Percentiles rank a stretch among this genome's conserved stretches.
These are phyloP conservation scores for Aporrectodea caliginosa DNA, from an alignment of 1,140 invertebrate species.

Conservation along the genomic window DNA sequence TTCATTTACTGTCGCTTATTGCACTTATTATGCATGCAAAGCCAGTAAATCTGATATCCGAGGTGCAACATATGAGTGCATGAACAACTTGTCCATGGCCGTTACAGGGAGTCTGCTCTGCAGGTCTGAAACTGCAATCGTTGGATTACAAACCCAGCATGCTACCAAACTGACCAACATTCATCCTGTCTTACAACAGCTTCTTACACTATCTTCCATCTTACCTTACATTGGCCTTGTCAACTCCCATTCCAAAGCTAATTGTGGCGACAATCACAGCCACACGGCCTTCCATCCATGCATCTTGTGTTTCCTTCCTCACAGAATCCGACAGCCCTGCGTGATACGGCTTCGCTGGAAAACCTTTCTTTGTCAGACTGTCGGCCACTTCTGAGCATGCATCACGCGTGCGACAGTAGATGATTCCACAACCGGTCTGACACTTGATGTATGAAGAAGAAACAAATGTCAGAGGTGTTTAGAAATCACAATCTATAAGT, in stretches of 20 bases:
- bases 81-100: background rate
- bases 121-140: background rate
- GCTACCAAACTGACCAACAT: background rate
- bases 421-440: constrained; percentile 69
- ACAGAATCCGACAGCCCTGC: constrained; percentile 59
- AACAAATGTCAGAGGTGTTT: no score
- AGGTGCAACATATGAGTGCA: background rate
- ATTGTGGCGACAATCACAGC: constrained; percentile 64
- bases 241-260: constrained; percentile 74
- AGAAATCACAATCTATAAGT: no score
- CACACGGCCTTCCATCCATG: constrained; percentile 65
- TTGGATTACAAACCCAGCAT: background rate
- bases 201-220: constrained; percentile 4
- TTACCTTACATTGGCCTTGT: constrained; percentile 67
- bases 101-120: background rate
- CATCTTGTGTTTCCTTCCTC: constrained; percentile 61
- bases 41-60: background rate
- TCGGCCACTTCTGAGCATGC: constrained; percentile 64
- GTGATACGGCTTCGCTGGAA: constrained; percentile 35
- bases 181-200: background rate
- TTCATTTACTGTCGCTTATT: no score
- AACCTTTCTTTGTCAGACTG: constrained; percentile 58
- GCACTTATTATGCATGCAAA: no score
- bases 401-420: constrained; percentile 68
- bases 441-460: no score